A percentile compares a stretch with the other conserved stretches of the same genome.
These are phyloP conservation scores for Leptonema lineaticorne DNA, from an alignment of 1,140 invertebrate species.

Conservation along the genomic window DNA sequence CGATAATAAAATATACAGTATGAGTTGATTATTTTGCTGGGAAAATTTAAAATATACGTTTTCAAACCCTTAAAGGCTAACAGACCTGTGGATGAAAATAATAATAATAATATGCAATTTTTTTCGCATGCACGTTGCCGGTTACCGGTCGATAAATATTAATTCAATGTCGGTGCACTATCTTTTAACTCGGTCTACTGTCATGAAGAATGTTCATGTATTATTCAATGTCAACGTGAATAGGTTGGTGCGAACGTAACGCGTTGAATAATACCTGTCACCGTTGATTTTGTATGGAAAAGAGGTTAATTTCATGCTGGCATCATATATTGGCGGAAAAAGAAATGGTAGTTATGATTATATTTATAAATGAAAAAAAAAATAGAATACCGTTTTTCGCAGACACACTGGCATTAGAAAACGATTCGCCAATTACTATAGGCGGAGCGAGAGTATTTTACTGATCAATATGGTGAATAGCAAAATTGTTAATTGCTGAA, in stretches of 20 bases:
- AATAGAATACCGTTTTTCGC: background rate
- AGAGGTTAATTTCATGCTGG: constrained; percentile 28
- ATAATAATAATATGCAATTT: background rate
- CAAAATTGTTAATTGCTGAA: background rate
- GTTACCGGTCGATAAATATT: background rate
- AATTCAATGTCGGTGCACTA: constrained; percentile 9
- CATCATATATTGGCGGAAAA: constrained; percentile 6
- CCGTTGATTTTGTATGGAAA: constrained; percentile 20
- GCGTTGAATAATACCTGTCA: constrained; percentile 27
- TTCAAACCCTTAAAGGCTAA: background rate
- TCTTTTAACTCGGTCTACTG: constrained; percentile 1
- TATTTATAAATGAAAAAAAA: constrained; percentile 9
- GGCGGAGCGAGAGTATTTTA: background rate
- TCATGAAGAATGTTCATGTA: constrained; percentile 18
- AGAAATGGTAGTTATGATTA: constrained; percentile 17
- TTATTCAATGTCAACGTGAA: constrained; percentile 26
- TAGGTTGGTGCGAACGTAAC: constrained; percentile 16
- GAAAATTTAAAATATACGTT: background rate
- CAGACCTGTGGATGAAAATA: background rate
- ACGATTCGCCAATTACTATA: constrained; percentile 1
- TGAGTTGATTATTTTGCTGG: no score
- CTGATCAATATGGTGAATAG: constrained; percentile 10
- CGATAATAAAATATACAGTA: no score
- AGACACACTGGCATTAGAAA: background rate
- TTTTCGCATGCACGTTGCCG: background rate